These are phyloP conservation scores for Cataglyphis rosenhaueri DNA, from an alignment of 2,888 invertebrate species.

Conservation along the genomic window DNA sequence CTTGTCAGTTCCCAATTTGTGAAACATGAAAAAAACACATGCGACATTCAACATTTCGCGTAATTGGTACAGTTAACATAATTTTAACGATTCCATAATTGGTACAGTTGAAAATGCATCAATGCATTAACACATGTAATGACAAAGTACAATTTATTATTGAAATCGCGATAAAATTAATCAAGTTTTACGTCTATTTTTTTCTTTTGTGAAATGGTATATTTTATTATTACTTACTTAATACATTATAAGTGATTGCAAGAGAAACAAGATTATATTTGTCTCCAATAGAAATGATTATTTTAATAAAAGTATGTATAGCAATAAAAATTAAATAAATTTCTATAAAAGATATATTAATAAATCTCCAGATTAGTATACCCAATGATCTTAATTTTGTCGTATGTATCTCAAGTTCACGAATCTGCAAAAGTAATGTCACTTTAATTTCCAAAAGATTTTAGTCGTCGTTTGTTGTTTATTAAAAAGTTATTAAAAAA, in stretches of 20 bases:
- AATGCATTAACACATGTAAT: background rate
- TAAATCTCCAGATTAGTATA: too few species aligned
- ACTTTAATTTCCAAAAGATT: too few species aligned
- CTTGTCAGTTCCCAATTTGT: background rate
- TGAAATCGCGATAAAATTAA: background rate
- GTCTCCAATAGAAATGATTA: background rate
- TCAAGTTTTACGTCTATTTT: background rate
- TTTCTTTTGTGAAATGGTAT: background rate
- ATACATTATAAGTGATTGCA: background rate
- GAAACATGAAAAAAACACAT: background rate
- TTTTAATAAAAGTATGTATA: background rate
- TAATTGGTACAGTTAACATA: constrained; percentile 2
- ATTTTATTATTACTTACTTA: background rate
- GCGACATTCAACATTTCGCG: background rate
- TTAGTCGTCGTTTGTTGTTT: too few species aligned
- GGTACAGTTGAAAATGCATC: constrained; percentile 2
- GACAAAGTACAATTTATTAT: constrained; percentile 4
- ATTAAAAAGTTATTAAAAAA: too few species aligned
- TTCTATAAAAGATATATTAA: too few species aligned
- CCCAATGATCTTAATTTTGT: too few species aligned
- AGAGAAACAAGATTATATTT: background rate
- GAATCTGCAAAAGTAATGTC: too few species aligned
- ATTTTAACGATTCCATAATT: constrained; percentile 18
- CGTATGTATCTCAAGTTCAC: too few species aligned
- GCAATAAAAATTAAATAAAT: too few species aligned